Evolutionary conservation across 2,888 invertebrate species (phyloP), one percentile per base, ranked within the genome.

Genomic region (Scaeva pyrastri): DNA sequence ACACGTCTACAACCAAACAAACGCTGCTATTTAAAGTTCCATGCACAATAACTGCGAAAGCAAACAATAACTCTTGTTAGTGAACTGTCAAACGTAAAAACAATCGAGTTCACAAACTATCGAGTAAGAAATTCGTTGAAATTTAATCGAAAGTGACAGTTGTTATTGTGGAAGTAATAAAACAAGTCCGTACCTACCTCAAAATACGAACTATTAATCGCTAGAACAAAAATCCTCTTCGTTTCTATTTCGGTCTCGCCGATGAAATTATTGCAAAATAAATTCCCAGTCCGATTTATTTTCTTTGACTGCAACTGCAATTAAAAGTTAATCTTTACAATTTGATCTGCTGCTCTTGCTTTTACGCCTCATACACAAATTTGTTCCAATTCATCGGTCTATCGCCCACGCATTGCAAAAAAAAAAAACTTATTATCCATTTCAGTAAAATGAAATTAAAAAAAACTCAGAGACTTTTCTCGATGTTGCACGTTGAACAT

Each of bases 341-440:
- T 76, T 62, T 73, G 8, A 45, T 68, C 48, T 23, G 21, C 72
- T 36, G 58, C 58, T 66, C 19, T 36, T 58, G 75, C 71, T 75
- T 43, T 36, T 41, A 71, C 62, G 71, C 64, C 45, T 64, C 56
- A 45, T 58, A 72, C 50, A 68, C 41, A 73, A 68, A 76, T 68
- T 72, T 50, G 81, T 76, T 85, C 80, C 85, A 76, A 26, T 80
- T 80, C 52, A 62, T 52, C 72, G 39, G 72, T 76, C 66, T 68
- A 50, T 55, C 72, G 45, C 77, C 79, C 80, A 78, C 73, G 45
- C 73, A 45, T 73, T 43, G 19, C 52, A 45, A 43, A 23, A 52
- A 39, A 52, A 39, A 7, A 21, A 36, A 77, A 77, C 45, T 68
- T 16, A 64, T 52, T 39, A 52, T 31, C 0, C 2, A 11, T 1